phyloP scores from a whole-genome alignment of 2,888 invertebrate genomes.

The Dichetophora obliterata region DNA sequence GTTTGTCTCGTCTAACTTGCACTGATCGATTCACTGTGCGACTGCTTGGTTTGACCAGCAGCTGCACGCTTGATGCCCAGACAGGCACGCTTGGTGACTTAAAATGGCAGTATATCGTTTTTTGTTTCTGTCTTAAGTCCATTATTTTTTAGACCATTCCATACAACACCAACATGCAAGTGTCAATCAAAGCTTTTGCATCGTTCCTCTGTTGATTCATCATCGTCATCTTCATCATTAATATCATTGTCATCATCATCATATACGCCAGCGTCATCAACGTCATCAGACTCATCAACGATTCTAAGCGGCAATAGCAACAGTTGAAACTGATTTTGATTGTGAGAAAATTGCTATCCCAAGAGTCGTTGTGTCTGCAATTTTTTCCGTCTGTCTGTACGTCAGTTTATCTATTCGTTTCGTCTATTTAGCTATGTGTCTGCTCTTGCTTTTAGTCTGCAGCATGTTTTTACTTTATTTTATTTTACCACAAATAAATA shows the following conservation, averaged over 20 bases:
- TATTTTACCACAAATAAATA: too few species aligned
- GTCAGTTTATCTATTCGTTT: background rate
- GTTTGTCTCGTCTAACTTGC: too few species aligned
- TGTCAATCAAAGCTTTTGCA: slow-evolving; percentile 6
- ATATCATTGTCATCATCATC: slow-evolving; percentile 2
- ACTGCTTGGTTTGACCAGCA: background rate
- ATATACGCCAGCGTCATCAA: slow-evolving; percentile 5
- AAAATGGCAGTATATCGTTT: background rate
- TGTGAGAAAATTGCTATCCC: slow-evolving; percentile 9
- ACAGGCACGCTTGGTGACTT: background rate
- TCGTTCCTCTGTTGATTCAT: background rate
- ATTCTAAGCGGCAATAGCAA: slow-evolving; percentile 24
- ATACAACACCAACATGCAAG: background rate
- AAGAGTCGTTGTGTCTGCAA: background rate
- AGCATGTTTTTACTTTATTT: too few species aligned
- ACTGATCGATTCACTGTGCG: too few species aligned
- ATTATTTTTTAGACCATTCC: background rate
- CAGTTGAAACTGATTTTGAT: slow-evolving; percentile 20
- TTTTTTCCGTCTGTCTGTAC: background rate
- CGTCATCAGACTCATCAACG: slow-evolving; percentile 24
- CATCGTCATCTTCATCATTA: background rate
- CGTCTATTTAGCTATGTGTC: too few species aligned
- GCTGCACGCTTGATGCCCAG: background rate
- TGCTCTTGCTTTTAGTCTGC: too few species aligned
- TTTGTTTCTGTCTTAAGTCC: background rate